Evolutionary conservation across 37 sponge, comb jelly and placozoan genomes (phyloP).

Genomic region (Oscarella lobularis): DNA sequence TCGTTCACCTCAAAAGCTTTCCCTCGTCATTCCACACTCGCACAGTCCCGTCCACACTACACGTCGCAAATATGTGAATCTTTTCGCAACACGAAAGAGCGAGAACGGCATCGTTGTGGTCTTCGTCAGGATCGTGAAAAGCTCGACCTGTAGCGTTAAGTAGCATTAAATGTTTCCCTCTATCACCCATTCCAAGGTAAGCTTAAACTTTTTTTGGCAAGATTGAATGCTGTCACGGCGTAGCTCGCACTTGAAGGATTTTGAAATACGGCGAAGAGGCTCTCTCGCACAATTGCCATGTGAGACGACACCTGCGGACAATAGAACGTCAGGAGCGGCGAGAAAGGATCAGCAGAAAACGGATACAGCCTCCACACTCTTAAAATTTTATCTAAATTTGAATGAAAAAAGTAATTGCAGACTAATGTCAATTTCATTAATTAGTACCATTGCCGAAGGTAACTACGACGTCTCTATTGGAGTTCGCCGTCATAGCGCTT

Average conservation of each 20-base stretch:
- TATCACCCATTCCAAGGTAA: too few species aligned
- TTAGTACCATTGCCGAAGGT: neutral
- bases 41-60: neutral
- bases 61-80: neutral
- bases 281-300: neutral
- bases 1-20: neutral
- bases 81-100: neutral
- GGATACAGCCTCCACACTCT: neutral
- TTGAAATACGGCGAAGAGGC: neutral
- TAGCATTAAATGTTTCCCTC: too few species aligned
- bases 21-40: neutral
- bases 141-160: neutral
- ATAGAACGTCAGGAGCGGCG: neutral
- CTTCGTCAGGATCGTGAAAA: neutral
- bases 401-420: neutral
- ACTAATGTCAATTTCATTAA: neutral
- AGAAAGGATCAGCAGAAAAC: neutral
- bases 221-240: neutral
- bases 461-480: neutral
- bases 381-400: neutral
- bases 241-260: neutral
- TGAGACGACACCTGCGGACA: neutral
- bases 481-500: neutral
- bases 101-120: neutral
- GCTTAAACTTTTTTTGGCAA: neutral